Evolutionary conservation across 2,113 vertebrate genomes (phyloP).

Genomic region (Chionis minor): DNA sequence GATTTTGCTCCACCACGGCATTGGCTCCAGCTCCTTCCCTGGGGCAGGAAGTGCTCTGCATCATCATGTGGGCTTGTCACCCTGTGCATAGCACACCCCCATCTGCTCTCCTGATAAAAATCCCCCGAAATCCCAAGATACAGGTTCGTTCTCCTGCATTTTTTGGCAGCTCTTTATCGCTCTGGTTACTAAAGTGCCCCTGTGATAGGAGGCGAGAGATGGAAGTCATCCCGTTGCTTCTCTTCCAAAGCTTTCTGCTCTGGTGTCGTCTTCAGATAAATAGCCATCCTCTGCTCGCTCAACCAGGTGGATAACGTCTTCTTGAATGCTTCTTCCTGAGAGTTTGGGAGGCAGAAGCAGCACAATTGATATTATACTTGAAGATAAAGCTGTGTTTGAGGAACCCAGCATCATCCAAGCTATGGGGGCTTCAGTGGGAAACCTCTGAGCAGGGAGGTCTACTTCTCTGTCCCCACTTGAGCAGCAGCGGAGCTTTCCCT

Average conservation of each 20-base stretch:
- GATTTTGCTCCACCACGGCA: neutral
- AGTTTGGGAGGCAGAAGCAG: neutral
- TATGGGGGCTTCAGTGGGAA: neutral
- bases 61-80: neutral
- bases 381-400: neutral
- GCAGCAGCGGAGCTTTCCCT: neutral
- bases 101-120: neutral
- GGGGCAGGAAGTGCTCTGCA: neutral
- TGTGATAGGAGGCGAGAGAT: neutral
- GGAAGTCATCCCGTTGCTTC: neutral
- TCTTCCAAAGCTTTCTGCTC: neutral
- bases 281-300: neutral
- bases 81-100: fast-evolving
- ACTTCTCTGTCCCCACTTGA: neutral
- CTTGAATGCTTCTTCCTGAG: neutral
- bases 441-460: neutral
- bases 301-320: too few species aligned
- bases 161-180: neutral
- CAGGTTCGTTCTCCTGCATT: neutral
- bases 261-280: fast-evolving
- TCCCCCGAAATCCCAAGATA: neutral
- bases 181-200: neutral
- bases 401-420: neutral
- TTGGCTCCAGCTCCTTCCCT: neutral
- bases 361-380: fast-evolving